These are phyloP conservation scores for Anguilla japonica DNA, from an alignment of 2,113 vertebrate genomes.

Conservation along the genomic window DNA sequence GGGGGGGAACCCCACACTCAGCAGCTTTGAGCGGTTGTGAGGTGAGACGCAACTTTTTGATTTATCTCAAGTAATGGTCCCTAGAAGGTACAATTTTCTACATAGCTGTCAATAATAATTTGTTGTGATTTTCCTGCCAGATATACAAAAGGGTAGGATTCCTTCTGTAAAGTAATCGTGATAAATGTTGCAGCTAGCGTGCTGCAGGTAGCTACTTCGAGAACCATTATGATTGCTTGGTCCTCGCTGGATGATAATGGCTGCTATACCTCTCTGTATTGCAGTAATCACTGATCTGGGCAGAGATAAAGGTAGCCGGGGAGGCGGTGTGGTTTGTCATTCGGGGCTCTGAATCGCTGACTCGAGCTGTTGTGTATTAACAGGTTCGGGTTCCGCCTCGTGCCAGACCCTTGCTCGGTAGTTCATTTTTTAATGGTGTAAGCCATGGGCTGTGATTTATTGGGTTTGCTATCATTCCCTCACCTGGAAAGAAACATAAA, in stretches of 20 bases:
- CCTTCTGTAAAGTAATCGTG: slow-evolving; percentile 88
- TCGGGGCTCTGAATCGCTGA: slow-evolving; percentile 78
- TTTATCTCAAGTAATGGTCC: slow-evolving; percentile 94
- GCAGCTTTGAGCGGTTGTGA: slow-evolving; percentile 87
- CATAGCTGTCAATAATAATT: slow-evolving; percentile 99
- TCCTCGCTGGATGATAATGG: slow-evolving; percentile 80
- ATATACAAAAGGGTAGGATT: slow-evolving; percentile 86
- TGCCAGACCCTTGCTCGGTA: background rate
- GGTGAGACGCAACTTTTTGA: slow-evolving; percentile 91
- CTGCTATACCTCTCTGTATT: slow-evolving; percentile 77
- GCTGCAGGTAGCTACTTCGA: slow-evolving; percentile 98
- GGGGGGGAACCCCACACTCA: slow-evolving; percentile 76
- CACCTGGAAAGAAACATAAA: background rate
- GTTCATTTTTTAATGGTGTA: slow-evolving; percentile 11
- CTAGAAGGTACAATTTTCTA: slow-evolving; percentile 99
- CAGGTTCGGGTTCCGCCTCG: slow-evolving; percentile 45
- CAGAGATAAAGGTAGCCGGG: slow-evolving; percentile 78
- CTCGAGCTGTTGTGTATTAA: slow-evolving; percentile 85
- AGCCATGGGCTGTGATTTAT: slow-evolving; percentile 5
- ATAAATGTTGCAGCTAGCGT: slow-evolving; percentile 85
- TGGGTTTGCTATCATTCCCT: background rate
- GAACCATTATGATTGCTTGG: slow-evolving; percentile 92
- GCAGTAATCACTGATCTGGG: slow-evolving; percentile 81
- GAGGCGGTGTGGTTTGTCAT: slow-evolving; percentile 79
- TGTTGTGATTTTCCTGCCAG: slow-evolving; percentile 93